Conservation (phyloP, 2,797 vertebrate genomes). For the Acrocephalus scirpaceus region DNA sequence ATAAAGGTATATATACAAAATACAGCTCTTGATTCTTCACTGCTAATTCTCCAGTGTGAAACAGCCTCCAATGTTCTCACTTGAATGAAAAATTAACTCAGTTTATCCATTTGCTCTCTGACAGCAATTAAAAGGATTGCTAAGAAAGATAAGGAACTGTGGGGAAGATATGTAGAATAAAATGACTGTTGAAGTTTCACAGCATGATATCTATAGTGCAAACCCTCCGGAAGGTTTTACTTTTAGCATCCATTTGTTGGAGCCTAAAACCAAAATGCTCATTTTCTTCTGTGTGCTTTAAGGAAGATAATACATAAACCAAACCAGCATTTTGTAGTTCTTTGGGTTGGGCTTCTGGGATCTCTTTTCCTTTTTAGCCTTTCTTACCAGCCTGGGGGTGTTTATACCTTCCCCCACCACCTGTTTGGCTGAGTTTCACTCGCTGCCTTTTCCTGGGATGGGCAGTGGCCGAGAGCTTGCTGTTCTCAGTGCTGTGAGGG, state of each 20-base stretch:
- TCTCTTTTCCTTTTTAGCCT: background rate
- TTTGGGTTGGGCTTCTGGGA: background rate
- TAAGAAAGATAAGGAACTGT: background rate
- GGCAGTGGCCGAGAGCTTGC: background rate
- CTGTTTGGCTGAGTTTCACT: background rate
- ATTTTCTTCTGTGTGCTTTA: background rate
- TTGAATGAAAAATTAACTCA: background rate
- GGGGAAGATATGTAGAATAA: background rate
- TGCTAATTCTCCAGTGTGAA: background rate
- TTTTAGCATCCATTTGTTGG: background rate
- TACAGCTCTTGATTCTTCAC: background rate
- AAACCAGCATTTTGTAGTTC: background rate
- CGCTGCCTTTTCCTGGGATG: background rate
- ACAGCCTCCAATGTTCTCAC: background rate
- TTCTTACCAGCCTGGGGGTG: background rate
- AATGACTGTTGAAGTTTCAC: background rate
- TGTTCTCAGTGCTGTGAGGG: background rate
- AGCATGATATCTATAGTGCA: background rate
- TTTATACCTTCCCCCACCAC: background rate
- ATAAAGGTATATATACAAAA: background rate
- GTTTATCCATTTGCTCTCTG: background rate
- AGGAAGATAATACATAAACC: background rate
- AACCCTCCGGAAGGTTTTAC: background rate
- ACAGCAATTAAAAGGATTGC: constrained; percentile 33
- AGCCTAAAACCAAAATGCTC: background rate